These are phyloP conservation scores for Drosophila willistoni DNA, from an alignment of 1,140 invertebrate genomes.

Conservation along the genomic window DNA sequence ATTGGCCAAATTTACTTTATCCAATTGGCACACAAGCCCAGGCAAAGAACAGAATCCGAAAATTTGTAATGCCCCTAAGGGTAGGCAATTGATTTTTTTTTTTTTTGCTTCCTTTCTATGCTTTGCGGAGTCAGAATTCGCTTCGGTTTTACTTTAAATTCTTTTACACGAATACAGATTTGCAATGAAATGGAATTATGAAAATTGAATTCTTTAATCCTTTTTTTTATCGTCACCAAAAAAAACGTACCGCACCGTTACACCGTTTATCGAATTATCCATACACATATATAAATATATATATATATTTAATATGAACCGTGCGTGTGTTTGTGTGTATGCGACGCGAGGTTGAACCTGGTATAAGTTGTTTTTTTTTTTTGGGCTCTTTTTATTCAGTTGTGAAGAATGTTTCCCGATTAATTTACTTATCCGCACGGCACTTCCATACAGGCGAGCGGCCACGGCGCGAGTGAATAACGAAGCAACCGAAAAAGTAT, in stretches of 20 bases:
- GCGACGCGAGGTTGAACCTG: conserved; percentile 49
- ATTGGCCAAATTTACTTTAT: conserved; percentile 13
- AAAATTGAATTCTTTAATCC: conserved; percentile 30
- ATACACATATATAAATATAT: conserved; percentile 28
- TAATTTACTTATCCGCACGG: conserved; percentile 59
- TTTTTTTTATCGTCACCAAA: conserved; percentile 32
- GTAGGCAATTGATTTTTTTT: conserved; percentile 72
- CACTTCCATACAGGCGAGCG: conserved; percentile 76
- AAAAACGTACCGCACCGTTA: conserved; percentile 24
- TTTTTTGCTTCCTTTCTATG: conserved; percentile 44
- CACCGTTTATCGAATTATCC: conserved; percentile 32
- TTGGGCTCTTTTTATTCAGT: background rate
- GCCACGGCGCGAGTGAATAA: conserved; percentile 76
- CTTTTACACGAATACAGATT: conserved; percentile 9
- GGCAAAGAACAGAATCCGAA: conserved; percentile 1
- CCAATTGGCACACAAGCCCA: background rate
- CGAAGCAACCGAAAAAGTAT: conserved; percentile 62
- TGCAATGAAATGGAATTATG: conserved; percentile 46
- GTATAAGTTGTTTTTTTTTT: conserved; percentile 25
- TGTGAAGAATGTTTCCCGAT: conserved; percentile 15
- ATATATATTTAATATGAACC: conserved; percentile 29
- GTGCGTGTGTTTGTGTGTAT: conserved; percentile 30
- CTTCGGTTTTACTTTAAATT: conserved; percentile 15
- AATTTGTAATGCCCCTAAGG: conserved; percentile 44
- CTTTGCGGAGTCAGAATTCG: background rate